phyloP scores from a whole-genome alignment of 2,113 vertebrate genomes.

The Steatornis caripensis region DNA sequence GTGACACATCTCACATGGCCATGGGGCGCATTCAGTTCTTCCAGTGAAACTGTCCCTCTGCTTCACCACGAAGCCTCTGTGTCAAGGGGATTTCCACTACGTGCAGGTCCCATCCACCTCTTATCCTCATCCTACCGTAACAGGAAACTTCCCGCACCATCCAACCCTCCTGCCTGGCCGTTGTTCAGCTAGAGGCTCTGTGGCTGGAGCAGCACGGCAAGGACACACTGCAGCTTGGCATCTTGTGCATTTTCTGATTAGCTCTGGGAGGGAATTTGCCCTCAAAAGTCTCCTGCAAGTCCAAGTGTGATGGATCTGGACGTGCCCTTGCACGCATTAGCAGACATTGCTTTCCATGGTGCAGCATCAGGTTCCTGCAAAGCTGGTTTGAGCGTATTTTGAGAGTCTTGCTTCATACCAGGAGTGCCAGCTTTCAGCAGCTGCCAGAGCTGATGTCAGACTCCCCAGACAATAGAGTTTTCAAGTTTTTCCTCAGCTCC shows the following conservation, averaged over 20 bases:
- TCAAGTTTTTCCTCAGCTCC: not conserved
- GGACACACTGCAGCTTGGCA: not conserved
- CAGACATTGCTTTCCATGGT: not conserved
- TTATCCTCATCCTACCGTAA: not conserved
- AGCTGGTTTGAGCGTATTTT: not conserved
- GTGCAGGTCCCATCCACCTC: not conserved
- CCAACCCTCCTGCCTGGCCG: not conserved
- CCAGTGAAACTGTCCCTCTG: not conserved
- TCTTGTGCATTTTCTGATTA: not conserved
- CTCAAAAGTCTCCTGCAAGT: not conserved
- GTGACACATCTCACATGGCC: not conserved
- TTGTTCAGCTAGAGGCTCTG: not conserved
- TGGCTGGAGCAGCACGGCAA: not conserved
- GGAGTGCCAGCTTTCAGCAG: not conserved
- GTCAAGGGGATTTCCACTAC: not conserved
- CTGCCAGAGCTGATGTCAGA: not conserved
- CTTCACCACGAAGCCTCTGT: not conserved
- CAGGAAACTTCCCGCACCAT: rapidly evolving
- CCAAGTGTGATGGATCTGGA: not conserved
- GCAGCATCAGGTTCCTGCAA: not conserved
- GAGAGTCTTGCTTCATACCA: not conserved
- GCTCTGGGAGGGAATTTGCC: not conserved
- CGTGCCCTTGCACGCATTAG: not conserved
- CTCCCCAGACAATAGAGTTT: not conserved
- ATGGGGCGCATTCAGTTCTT: rapidly evolving